phyloP scores from a whole-genome alignment of 2,888 invertebrate species.

The Polylopha cassiicola region DNA sequence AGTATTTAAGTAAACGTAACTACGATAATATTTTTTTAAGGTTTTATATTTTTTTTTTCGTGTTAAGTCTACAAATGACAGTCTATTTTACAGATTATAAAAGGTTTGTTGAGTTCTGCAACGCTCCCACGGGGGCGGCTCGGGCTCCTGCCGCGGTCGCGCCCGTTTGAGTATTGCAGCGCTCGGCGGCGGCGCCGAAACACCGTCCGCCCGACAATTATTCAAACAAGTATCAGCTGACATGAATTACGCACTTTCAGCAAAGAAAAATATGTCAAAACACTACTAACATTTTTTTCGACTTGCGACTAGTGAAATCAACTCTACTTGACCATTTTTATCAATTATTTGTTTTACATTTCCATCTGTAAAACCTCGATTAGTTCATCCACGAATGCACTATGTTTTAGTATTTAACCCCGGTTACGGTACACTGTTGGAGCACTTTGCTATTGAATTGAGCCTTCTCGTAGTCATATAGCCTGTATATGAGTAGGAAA shows the following conservation, averaged over 20 bases:
- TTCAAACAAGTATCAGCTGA: constrained; percentile 71
- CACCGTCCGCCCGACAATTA: constrained; percentile 38
- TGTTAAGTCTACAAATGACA: constrained; percentile 61
- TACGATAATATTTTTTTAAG: constrained; percentile 52
- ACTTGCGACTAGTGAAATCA: constrained; percentile 78
- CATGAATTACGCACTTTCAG: constrained; percentile 79
- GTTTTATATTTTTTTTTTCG: constrained; percentile 45
- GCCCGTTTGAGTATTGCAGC: constrained; percentile 64
- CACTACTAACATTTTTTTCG: constrained; percentile 76
- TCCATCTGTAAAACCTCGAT: constrained; percentile 62
- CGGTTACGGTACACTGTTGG: constrained; percentile 40
- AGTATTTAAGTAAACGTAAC: constrained; percentile 59
- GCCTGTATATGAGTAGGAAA: constrained; percentile 63
- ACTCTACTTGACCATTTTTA: constrained; percentile 77
- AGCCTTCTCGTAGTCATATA: constrained; percentile 59
- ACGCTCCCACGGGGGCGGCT: constrained; percentile 57
- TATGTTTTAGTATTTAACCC: constrained; percentile 69
- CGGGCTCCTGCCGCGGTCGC: constrained; percentile 19
- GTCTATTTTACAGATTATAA: constrained; percentile 66
- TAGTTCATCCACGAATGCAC: constrained; percentile 71
- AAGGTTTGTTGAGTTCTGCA: constrained; percentile 50
- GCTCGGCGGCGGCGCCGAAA: constrained; percentile 38
- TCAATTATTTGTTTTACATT: constrained; percentile 62
- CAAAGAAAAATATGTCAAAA: constrained; percentile 79
- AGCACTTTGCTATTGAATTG: constrained; percentile 28